Evolutionary conservation across 2,113 vertebrate species (phyloP).

Genomic region (Dissostichus mawsoni): DNA sequence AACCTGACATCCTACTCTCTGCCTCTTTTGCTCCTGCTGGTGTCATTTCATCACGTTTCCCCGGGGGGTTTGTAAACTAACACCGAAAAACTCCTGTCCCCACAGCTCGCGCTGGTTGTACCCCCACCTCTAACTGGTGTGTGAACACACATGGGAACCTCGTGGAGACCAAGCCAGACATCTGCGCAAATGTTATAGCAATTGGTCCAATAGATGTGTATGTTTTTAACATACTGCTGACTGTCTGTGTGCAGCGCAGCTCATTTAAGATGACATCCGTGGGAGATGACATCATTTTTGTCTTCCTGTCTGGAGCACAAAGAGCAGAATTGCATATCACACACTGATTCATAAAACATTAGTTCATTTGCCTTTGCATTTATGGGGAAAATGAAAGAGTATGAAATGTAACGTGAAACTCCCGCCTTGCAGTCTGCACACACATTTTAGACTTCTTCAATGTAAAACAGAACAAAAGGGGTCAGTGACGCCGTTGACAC

Average conservation of each 20-base stretch:
- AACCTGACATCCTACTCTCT: slow-evolving; percentile 28
- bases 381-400: not conserved
- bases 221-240: slow-evolving; percentile 63
- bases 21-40: slow-evolving; percentile 36
- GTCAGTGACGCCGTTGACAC: slow-evolving; percentile 2
- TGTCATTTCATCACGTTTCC: slow-evolving; percentile 47
- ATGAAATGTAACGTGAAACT: not conserved
- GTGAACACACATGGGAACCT: slow-evolving; percentile 54
- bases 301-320: slow-evolving; percentile 60
- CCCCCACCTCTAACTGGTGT: slow-evolving; percentile 28
- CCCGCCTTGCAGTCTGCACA: not conserved
- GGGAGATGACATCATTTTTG: slow-evolving; percentile 56
- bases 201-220: slow-evolving; percentile 24
- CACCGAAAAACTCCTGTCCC: slow-evolving; percentile 53
- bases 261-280: slow-evolving; percentile 48
- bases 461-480: not conserved
- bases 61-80: slow-evolving; percentile 51
- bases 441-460: slow-evolving; percentile 1
- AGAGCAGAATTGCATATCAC: slow-evolving; percentile 43
- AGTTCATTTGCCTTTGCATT: slow-evolving; percentile 5
- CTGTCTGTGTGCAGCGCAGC: not conserved
- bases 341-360: slow-evolving; percentile 9
- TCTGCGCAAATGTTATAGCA: slow-evolving; percentile 56
- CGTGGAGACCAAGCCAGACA: slow-evolving; percentile 58
- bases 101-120: slow-evolving; percentile 46